Percentiles rank a stretch among this genome's conserved stretches.
phyloP scores from a whole-genome alignment of 2,888 invertebrate genomes.

The Dilophus febrilis region DNA sequence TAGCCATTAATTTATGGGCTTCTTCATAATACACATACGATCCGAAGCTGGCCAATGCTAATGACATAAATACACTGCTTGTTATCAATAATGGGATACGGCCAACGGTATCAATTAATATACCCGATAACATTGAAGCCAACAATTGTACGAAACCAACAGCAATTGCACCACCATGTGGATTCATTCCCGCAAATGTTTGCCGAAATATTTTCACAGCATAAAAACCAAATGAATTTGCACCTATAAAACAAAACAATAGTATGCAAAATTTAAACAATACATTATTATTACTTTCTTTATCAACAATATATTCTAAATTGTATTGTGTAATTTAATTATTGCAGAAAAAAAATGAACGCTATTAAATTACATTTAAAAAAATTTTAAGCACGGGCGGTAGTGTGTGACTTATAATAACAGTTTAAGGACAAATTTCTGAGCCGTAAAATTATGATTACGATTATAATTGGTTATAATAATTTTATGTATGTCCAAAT shows the following conservation, averaged over 20 bases:
- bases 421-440: no score
- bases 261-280: no score
- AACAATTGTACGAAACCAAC: constrained; percentile 71
- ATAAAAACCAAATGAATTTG: constrained; percentile 71
- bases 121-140: constrained; percentile 65
- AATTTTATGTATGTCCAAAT: no score
- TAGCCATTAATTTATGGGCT: constrained; percentile 31
- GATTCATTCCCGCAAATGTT: constrained; percentile 66
- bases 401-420: no score
- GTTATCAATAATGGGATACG: constrained; percentile 67
- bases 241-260: constrained; percentile 46
- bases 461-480: no score
- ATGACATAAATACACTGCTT: constrained; percentile 68
- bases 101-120: constrained; percentile 74
- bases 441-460: no score
- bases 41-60: constrained; percentile 72
- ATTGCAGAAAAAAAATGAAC: no score
- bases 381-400: no score
- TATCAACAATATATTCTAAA: constrained; percentile 6
- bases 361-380: no score
- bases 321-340: no score
- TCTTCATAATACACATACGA: constrained; percentile 69
- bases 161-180: constrained; percentile 69
- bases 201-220: constrained; percentile 73
- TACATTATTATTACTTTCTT: constrained; percentile 13